Base-by-base conservation (phyloP, 2,797 vertebrate species). In the Naso thynnoides region DNA sequence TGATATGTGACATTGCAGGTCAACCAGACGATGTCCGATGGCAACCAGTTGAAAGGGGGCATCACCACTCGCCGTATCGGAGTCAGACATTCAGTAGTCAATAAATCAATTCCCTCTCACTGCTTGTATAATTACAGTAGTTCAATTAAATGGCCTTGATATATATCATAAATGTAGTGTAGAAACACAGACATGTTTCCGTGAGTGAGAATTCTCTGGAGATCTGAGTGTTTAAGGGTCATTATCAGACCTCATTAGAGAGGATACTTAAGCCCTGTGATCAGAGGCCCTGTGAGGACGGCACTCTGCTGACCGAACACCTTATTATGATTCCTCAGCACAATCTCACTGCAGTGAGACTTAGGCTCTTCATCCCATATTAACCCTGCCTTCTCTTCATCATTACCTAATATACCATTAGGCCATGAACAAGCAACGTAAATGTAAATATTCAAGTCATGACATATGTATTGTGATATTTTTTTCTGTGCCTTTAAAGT, bases 311-410 rank as follows among this genome's bases (percentile, higher is more conserved):
- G 86, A 92, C 78, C 15, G 8, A 70, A 82, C 60, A 85, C 60
- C 64, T 79, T 84, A 77, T 79, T 76, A 77, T 89, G 82, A 87
- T 65, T 85, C 77, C 78, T 89, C 88, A 86, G 86, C 88, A 90
- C 73, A 82, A 78, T 77, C 48, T 27, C 70, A 65, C 52, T 52
- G 55, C 42, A 52, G 16, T 62, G 44, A 74, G 79, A 73, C 59
- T 79, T 73, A 86, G 80, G 42, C 75, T 55, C 74, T 60, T 85
- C 78, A 86, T 86, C 85, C 77, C 76, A 61, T 82, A 82, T 85
- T 84, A 87, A 78, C 73, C 77, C 63, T 52, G n/a, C 13, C 48
- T 41, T 15, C 48, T 66, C 54, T 39, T 31, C 24, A 64, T 66
- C 31, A 36, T 39, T 36, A 50, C 59, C 47, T 21, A 24, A 29